Percentiles rank a stretch among this genome's conserved stretches.
These are phyloP conservation scores for Plagodis pulveraria DNA, from an alignment of 2,888 invertebrate species.

Conservation along the genomic window DNA sequence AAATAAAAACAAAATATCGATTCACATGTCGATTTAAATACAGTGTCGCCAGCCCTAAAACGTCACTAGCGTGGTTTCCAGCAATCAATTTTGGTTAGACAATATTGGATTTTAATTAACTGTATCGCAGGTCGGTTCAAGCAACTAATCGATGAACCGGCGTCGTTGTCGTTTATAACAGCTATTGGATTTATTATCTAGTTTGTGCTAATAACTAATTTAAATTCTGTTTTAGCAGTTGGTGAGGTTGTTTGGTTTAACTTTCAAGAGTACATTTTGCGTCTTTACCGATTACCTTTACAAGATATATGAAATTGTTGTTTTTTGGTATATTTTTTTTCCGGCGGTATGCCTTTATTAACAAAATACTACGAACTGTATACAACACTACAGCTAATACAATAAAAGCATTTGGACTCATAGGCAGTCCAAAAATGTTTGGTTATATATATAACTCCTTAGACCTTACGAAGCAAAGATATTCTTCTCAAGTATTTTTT, in stretches of 20 bases:
- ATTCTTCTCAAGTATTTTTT: no score
- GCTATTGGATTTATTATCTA: slow-evolving; percentile 53
- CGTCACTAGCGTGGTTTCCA: slow-evolving; percentile 56
- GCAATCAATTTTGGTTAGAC: slow-evolving; percentile 83
- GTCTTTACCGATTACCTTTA: no score
- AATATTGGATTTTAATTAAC: slow-evolving; percentile 85
- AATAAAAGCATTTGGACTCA: no score
- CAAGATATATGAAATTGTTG: no score
- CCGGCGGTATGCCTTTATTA: no score
- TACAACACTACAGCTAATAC: no score
- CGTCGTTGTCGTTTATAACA: slow-evolving; percentile 57
- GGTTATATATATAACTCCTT: no score
- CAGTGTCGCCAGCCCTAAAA: slow-evolving; percentile 9
- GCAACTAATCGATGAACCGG: slow-evolving; percentile 63
- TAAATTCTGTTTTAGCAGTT: slow-evolving; percentile 44
- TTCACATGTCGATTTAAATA: background rate
- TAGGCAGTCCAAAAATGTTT: no score
- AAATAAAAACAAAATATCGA: background rate
- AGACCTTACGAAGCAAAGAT: no score
- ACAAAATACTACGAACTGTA: no score
- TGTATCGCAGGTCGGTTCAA: slow-evolving; percentile 66
- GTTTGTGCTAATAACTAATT: slow-evolving; percentile 37
- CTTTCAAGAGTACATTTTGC: background rate
- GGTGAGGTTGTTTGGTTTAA: slow-evolving; percentile 7
- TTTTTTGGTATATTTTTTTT: no score